Base-by-base conservation (phyloP, 2,113 vertebrate species). In the Pogonocichla stellata region DNA sequence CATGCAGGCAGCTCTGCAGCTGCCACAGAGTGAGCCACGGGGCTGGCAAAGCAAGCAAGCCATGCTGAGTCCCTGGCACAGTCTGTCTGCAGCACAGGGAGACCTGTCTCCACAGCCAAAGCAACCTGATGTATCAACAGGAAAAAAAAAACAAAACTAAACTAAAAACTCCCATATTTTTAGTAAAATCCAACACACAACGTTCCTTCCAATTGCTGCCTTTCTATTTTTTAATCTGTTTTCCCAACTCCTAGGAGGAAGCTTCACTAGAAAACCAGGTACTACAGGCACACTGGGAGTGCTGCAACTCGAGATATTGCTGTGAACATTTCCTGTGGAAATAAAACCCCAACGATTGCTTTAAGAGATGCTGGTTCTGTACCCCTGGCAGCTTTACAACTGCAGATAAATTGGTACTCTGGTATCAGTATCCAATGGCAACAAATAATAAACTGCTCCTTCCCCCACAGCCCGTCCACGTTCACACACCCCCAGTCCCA, bases 271-370 rank as follows among this genome's bases (percentile, higher is more conserved):
- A 34, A 75, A 40, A 73, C 22, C 33, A 4, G 26, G 51, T 24
- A 45, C 34, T 66, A 18, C 5, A 38, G 34, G 33, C 29, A 51
- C 4, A 1, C 0, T 24, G 36, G 48, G 38, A 69, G 24, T 18
- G 25, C 66, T 75, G 53, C 56, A 72, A 9, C 12, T 34, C 6
- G 1, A 69, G 26, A 45, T 12, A 24, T 19, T 11, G 19, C n/a
- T 57, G 8, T 3, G 33, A 74, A 18, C 9, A 11, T 28, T 64
- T 84, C 15, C 56, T 38, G 25, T 38, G 45, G 61, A 62, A 42
- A 10, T 9, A 36, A 23, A 67, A 67, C 36, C 1, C 8, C 19
- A 47, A 2, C 0, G 0, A 62, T 6, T 56, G 9, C 73, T 90
- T 77, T 70, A 34, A 61, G 72, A 92, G 69, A 29, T 57, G 43